Conservation (phyloP, 2,888 invertebrate genomes). For the Drosophila sordidula region DNA sequence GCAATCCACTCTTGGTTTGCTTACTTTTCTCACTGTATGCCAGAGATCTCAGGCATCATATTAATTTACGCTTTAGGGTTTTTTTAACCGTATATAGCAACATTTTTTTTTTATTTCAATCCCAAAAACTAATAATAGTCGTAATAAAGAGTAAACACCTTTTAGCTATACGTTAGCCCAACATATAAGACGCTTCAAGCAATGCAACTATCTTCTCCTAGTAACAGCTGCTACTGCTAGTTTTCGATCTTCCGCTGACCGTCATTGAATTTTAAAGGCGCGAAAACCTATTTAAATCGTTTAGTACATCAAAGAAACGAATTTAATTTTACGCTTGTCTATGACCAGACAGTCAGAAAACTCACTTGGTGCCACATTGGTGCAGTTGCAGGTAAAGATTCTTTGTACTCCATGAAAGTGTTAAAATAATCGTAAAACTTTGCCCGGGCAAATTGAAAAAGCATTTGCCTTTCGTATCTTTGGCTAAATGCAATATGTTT, state of each 20-base stretch:
- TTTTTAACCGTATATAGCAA: too few species aligned
- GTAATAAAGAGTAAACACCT: neutral
- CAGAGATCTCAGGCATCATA: too few species aligned
- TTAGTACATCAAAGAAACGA: conserved; percentile 69
- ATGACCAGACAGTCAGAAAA: conserved; percentile 49
- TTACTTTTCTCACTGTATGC: too few species aligned
- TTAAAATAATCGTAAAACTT: conserved; percentile 71
- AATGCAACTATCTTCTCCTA: neutral
- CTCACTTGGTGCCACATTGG: conserved; percentile 2
- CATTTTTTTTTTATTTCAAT: too few species aligned
- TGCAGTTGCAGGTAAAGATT: conserved; percentile 23
- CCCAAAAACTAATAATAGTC: neutral
- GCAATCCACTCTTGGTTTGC: too few species aligned
- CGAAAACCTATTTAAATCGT: conserved; percentile 59
- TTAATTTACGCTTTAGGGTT: too few species aligned
- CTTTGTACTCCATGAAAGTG: conserved; percentile 51
- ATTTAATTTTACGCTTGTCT: conserved; percentile 83
- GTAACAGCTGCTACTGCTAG: conserved; percentile 1
- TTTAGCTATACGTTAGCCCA: neutral
- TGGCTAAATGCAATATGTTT: conserved; percentile 75
- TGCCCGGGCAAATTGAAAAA: conserved; percentile 49
- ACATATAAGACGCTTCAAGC: neutral
- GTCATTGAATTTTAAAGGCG: conserved; percentile 58
- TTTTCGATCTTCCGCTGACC: conserved; percentile 23
- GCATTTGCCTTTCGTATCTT: conserved; percentile 53